phyloP scores from a whole-genome alignment of 2,888 invertebrate genomes.

The Drosophila imparisetae region DNA sequence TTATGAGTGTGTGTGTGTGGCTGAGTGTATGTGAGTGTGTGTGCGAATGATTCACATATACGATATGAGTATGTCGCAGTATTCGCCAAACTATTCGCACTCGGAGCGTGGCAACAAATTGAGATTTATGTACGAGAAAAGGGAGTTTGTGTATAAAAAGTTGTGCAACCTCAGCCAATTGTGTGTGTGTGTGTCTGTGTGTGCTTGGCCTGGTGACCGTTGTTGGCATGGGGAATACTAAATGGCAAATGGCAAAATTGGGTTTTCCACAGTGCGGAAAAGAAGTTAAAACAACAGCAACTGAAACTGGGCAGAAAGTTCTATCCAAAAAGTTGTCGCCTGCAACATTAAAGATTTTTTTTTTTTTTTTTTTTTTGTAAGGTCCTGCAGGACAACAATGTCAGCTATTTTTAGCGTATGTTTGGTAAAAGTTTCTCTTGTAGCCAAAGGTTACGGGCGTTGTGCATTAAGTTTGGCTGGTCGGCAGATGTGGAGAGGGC shows the following conservation, averaged over 20 bases:
- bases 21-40: neutral
- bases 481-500: too few relatives aligned
- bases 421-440: conserved; percentile 35
- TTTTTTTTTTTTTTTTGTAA: neutral
- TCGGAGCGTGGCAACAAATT: conserved; percentile 73
- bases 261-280: conserved; percentile 30
- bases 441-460: conserved; percentile 49
- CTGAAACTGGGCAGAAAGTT: conserved; percentile 38
- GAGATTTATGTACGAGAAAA: conserved; percentile 73
- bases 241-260: conserved; percentile 56
- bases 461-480: conserved; percentile 34
- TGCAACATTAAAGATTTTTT: conserved; percentile 49
- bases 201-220: conserved; percentile 63
- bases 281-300: conserved; percentile 33
- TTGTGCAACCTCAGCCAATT: conserved; percentile 12
- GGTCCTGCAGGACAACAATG: conserved; percentile 48
- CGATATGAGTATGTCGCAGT: conserved; percentile 31
- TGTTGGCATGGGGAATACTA: conserved; percentile 56
- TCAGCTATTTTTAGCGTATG: conserved; percentile 43
- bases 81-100: conserved; percentile 72
- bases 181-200: conserved; percentile 28
- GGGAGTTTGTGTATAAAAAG: conserved; percentile 28
- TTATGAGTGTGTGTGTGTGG: conserved; percentile 36
- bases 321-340: conserved; percentile 52
- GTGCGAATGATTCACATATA: conserved; percentile 41